These are phyloP conservation scores for Mimas tiliae DNA, from an alignment of 2,888 invertebrate genomes.

Conservation along the genomic window DNA sequence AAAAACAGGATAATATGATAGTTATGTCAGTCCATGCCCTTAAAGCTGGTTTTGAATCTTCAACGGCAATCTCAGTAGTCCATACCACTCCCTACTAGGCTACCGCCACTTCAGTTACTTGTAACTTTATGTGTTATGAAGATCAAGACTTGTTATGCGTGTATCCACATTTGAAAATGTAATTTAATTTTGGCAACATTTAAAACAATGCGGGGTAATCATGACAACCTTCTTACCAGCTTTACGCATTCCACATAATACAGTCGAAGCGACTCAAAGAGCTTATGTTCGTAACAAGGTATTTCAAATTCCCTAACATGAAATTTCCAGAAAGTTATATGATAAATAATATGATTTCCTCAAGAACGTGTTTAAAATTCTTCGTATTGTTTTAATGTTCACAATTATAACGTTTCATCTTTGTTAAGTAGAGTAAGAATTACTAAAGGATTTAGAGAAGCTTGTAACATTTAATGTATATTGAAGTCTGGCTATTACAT, in stretches of 20 bases:
- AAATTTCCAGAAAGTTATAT: constrained; percentile 38
- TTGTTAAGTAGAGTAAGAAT: too few relatives aligned
- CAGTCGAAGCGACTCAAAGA: constrained; percentile 34
- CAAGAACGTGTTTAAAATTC: constrained; percentile 19
- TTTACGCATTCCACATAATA: constrained; percentile 39
- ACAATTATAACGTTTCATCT: constrained; percentile 22
- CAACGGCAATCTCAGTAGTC: too few relatives aligned
- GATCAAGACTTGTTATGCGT: background rate
- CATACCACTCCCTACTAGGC: too few relatives aligned
- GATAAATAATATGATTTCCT: constrained; percentile 32
- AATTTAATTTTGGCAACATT: constrained; percentile 32
- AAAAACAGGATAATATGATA: too few relatives aligned
- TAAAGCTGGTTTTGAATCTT: too few relatives aligned
- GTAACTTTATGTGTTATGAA: background rate
- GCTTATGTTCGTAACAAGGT: constrained; percentile 43
- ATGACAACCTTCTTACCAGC: constrained; percentile 20
- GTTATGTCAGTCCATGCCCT: too few relatives aligned
- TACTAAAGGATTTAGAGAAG: too few relatives aligned
- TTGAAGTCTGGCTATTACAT: too few relatives aligned
- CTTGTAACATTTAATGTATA: too few relatives aligned
- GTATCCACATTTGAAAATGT: constrained; percentile 9
- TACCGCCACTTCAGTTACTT: too few relatives aligned
- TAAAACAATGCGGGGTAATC: constrained; percentile 30
- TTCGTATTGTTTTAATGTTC: constrained; percentile 13
- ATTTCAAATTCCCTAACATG: constrained; percentile 37